A percentile compares a stretch with the other conserved stretches of the same genome.
These are phyloP conservation scores for Psammodynastes pulverulentus DNA, from an alignment of 2,113 vertebrate genomes.

Conservation along the genomic window DNA sequence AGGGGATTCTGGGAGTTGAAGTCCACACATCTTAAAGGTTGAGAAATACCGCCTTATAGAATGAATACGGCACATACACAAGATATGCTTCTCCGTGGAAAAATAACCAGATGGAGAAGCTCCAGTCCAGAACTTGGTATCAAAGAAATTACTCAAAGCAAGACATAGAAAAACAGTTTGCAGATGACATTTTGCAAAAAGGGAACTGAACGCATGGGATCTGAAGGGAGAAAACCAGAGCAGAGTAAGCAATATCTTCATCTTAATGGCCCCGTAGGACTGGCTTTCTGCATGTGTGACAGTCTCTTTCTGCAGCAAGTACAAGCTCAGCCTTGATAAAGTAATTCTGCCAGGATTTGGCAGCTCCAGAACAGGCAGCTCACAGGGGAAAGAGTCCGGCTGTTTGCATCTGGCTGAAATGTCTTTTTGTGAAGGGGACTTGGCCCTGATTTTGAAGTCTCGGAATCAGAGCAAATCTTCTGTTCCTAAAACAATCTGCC, in stretches of 20 bases:
- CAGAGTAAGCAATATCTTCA: not conserved
- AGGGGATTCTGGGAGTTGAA: not conserved
- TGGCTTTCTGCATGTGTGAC: not conserved
- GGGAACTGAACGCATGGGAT: not conserved
- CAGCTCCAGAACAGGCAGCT: slow-evolving; percentile 21
- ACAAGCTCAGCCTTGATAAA: slow-evolving; percentile 15
- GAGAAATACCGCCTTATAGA: not conserved
- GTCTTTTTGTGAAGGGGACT: slow-evolving; percentile 7
- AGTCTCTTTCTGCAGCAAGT: not conserved
- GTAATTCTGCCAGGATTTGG: slow-evolving; percentile 14
- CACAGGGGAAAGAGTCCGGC: slow-evolving; percentile 7
- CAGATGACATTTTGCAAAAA: not conserved
- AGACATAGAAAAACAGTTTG: not conserved
- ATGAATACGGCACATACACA: not conserved
- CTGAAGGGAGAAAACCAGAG: not conserved
- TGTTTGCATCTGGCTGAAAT: slow-evolving; percentile 19
- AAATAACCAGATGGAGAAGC: not conserved
- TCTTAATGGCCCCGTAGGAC: not conserved
- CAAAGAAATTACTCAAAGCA: not conserved
- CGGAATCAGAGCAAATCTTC: not conserved
- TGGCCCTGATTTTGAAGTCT: slow-evolving; percentile 7
- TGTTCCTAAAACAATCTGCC: not conserved
- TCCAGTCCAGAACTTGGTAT: not conserved
- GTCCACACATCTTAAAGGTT: not conserved
- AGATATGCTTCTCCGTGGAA: not conserved